These are phyloP conservation scores for Pterocles orientalis DNA, from an alignment of 2,113 vertebrate genomes.

Conservation along the genomic window DNA sequence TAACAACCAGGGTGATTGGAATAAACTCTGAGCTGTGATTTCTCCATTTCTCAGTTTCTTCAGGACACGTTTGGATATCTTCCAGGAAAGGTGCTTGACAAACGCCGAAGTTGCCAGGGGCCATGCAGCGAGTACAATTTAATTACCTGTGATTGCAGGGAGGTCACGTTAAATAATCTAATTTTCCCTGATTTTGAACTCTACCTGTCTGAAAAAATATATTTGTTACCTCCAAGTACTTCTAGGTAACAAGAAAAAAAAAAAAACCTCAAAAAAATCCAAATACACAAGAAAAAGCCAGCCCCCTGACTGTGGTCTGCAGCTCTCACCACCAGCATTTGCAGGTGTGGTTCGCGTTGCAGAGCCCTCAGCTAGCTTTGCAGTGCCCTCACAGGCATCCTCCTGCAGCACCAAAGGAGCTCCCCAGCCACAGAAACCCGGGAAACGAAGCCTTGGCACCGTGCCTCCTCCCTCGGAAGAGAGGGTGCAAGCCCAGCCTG, in stretches of 20 bases:
- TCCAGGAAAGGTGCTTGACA: neutral
- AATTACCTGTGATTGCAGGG: neutral
- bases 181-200: neutral
- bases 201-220: neutral
- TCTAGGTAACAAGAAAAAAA: neutral
- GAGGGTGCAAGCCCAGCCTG: neutral
- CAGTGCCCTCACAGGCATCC: neutral
- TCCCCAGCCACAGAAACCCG: neutral
- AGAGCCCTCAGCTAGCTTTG: neutral
- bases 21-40: neutral
- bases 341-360: neutral
- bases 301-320: rapidly evolving
- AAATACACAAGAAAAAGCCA: too few species aligned
- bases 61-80: neutral
- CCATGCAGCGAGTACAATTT: neutral
- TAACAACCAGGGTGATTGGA: neutral
- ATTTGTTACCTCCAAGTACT: neutral
- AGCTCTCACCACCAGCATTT: neutral
- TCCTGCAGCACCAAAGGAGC: neutral
- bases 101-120: too few species aligned
- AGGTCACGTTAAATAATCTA: neutral
- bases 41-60: neutral
- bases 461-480: neutral
- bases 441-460: neutral
- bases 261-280: neutral